Conservation (phyloP, 2,797 vertebrate species). For the Huso huso region DNA sequence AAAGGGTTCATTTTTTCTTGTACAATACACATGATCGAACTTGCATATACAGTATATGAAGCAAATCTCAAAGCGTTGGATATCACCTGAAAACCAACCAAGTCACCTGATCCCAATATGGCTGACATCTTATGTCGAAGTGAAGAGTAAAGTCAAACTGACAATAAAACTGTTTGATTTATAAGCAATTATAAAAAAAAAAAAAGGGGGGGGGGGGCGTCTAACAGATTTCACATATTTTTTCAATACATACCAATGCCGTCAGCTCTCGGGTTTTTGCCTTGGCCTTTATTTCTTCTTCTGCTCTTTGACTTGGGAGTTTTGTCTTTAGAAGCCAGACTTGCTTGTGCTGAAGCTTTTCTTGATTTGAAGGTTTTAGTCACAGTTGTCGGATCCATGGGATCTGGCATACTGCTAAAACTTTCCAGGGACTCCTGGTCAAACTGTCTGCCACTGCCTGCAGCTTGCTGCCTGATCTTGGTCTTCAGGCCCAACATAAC, state of each 20-base stretch:
- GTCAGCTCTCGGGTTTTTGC: slow-evolving; percentile 63
- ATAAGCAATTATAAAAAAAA: too few species aligned
- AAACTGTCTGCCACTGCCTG: slow-evolving; percentile 49
- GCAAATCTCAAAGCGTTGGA: too few species aligned
- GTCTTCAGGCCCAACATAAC: slow-evolving; percentile 43
- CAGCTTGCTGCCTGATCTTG: slow-evolving; percentile 29
- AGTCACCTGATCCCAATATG: too few species aligned
- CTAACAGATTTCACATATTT: too few species aligned
- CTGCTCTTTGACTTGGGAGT: slow-evolving; percentile 75
- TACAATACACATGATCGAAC: too few species aligned
- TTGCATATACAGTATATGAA: too few species aligned
- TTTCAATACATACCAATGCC: slow-evolving; percentile 42
- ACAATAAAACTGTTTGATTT: too few species aligned
- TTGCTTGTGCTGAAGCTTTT: slow-evolving; percentile 88
- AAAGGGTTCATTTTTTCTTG: too few species aligned
- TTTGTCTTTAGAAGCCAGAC: slow-evolving; percentile 86
- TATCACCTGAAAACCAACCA: too few species aligned
- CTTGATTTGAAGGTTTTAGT: slow-evolving; percentile 81
- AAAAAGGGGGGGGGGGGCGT: too few species aligned
- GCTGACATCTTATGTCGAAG: too few species aligned
- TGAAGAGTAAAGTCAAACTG: too few species aligned
- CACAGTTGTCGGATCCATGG: slow-evolving; percentile 76
- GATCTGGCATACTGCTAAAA: slow-evolving; percentile 80
- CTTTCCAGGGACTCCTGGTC: slow-evolving; percentile 80
- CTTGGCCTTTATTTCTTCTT: slow-evolving; percentile 62